phyloP scores from a whole-genome alignment of 2,113 vertebrate species.

The Nannobrachium achirus region DNA sequence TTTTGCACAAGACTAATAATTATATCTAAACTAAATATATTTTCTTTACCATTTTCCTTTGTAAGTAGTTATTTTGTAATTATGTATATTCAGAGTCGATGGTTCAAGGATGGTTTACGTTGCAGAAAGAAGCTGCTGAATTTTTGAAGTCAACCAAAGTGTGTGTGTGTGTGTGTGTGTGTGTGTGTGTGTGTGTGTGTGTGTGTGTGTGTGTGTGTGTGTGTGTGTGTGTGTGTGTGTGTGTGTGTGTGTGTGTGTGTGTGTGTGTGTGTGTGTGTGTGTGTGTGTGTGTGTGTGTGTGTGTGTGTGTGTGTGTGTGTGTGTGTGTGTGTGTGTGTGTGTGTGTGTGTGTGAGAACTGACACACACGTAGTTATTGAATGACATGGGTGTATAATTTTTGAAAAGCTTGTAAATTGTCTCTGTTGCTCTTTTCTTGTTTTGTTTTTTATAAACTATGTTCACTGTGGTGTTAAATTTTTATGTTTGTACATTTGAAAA shows the following conservation, averaged over 20 bases:
- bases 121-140: conserved; percentile 56
- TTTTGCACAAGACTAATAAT: background rate
- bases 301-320: conserved; percentile 5
- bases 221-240: background rate
- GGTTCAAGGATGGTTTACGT: conserved; percentile 30
- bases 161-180: conserved; percentile 14
- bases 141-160: conserved; percentile 50
- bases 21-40: background rate
- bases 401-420: conserved; percentile 64
- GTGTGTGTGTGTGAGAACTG: background rate
- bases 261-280: background rate
- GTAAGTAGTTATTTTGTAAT: background rate
- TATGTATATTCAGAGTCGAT: background rate
- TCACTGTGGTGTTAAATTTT: conserved; percentile 37
- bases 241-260: conserved; percentile 8
- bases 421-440: conserved; percentile 65
- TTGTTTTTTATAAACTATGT: conserved; percentile 44
- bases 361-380: conserved; percentile 3
- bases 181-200: background rate
- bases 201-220: conserved; percentile 6
- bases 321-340: conserved; percentile 7
- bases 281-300: conserved; percentile 8
- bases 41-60: background rate
- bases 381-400: conserved; percentile 19
- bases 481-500: conserved; percentile 57